Conservation (phyloP, 2,888 invertebrate species). For the Alviniconcha strummeri region DNA sequence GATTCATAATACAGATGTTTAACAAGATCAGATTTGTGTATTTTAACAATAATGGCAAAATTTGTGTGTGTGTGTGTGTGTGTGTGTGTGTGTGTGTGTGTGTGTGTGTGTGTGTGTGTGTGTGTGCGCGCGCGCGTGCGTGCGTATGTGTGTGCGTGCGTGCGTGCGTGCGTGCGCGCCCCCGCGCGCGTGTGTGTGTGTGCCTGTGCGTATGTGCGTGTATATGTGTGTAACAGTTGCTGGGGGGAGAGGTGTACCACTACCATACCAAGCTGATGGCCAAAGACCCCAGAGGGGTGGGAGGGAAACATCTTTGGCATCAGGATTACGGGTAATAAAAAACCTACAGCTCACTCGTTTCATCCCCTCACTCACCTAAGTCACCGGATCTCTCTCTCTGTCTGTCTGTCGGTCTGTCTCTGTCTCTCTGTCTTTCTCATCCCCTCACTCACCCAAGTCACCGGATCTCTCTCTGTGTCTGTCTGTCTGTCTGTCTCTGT, state of each 20-base stretch:
- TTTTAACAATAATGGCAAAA: not conserved
- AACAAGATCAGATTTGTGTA: too few species aligned
- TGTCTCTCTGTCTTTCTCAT: too few species aligned
- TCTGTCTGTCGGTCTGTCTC: too few species aligned
- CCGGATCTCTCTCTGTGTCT: too few species aligned
- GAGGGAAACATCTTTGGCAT: constrained; percentile 30
- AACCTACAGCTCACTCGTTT: not conserved
- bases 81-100: constrained; percentile 4
- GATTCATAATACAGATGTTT: too few species aligned
- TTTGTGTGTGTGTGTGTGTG: constrained; percentile 14
- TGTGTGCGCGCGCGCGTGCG: not conserved
- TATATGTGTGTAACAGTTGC: not conserved
- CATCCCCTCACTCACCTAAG: too few species aligned
- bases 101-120: not conserved
- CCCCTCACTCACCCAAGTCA: too few species aligned
- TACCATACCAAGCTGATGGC: constrained; percentile 34
- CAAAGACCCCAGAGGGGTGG: constrained; percentile 13
- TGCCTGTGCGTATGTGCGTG: not conserved
- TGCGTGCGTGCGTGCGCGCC: not conserved
- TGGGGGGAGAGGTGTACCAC: constrained; percentile 35
- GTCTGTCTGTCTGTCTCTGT: too few species aligned
- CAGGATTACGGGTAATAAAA: constrained; percentile 26
- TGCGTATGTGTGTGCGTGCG: not conserved
- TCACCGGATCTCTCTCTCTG: too few species aligned
- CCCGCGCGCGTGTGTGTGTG: not conserved